phyloP scores from a whole-genome alignment of 2,113 vertebrate species.

The Lonchura striata region DNA sequence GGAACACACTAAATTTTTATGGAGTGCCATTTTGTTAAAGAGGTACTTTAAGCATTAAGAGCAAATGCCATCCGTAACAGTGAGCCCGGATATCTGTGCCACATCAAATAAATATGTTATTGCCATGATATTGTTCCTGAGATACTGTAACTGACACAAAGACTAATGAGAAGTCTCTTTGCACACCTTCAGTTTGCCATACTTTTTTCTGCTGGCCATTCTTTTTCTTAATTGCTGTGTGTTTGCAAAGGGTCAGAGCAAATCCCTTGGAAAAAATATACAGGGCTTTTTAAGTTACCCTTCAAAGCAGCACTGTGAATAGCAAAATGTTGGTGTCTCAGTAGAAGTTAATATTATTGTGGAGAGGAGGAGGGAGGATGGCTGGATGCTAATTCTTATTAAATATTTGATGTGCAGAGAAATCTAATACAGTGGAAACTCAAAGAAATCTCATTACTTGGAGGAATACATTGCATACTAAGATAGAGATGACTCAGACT shows the following conservation, averaged over 20 bases:
- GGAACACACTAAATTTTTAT: constrained; percentile 84
- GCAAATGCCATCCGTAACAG: constrained; percentile 66
- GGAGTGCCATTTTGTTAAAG: constrained; percentile 82
- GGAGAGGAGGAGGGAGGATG: constrained; percentile 47
- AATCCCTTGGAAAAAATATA: constrained; percentile 66
- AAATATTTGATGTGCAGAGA: constrained; percentile 74
- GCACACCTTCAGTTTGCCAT: constrained; percentile 67
- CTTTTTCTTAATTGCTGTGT: constrained; percentile 49
- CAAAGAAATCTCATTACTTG: constrained; percentile 61
- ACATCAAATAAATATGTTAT: constrained; percentile 78
- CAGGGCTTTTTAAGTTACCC: constrained; percentile 60
- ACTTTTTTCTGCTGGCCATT: constrained; percentile 56
- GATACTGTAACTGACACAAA: constrained; percentile 72
- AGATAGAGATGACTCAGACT: constrained; percentile 40
- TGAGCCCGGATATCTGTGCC: constrained; percentile 68
- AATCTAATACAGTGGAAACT: constrained; percentile 59
- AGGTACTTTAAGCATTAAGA: constrained; percentile 75
- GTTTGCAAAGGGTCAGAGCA: constrained; percentile 57
- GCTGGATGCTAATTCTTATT: constrained; percentile 76
- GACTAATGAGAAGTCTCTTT: constrained; percentile 72
- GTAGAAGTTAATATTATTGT: constrained; percentile 72
- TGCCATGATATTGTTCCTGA: constrained; percentile 71
- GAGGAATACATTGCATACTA: constrained; percentile 38
- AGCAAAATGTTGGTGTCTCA: constrained; percentile 57
- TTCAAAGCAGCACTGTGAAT: constrained; percentile 67